Evolutionary conservation across 2,113 vertebrate species (phyloP).

Genomic region (Osmerus mordax): DNA sequence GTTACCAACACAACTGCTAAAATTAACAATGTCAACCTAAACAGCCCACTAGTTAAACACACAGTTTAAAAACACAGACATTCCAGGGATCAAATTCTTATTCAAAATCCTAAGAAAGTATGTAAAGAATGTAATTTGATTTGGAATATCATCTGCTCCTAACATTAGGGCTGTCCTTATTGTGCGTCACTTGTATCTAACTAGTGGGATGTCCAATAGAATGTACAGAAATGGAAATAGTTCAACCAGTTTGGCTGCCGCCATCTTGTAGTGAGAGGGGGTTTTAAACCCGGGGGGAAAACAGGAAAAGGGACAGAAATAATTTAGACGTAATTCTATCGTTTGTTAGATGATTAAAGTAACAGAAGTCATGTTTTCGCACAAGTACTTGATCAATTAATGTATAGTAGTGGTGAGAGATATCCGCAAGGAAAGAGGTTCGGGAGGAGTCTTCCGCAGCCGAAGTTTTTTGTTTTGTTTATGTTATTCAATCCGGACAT

Average conservation of each 20-base stretch:
- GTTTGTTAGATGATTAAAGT: neutral
- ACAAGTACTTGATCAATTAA: slow-evolving; percentile 8
- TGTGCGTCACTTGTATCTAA: slow-evolving; percentile 44
- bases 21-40: neutral
- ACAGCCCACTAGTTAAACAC: no score
- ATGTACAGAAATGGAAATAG: slow-evolving; percentile 4
- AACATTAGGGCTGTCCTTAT: slow-evolving; percentile 41
- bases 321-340: neutral
- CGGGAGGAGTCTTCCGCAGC: slow-evolving; percentile 26
- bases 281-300: slow-evolving; percentile 54
- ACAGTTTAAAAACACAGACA: no score
- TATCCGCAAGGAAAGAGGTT: slow-evolving; percentile 31
- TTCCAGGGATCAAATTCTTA: no score
- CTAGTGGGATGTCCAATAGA: slow-evolving; percentile 38
- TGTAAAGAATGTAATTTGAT: neutral
- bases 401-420: slow-evolving; percentile 7
- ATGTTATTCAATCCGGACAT: slow-evolving; percentile 67
- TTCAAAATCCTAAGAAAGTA: no score
- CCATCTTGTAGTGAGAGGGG: slow-evolving; percentile 69
- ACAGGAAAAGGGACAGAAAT: slow-evolving; percentile 11
- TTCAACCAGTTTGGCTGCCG: slow-evolving; percentile 36
- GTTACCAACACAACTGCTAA: neutral
- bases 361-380: slow-evolving; percentile 10
- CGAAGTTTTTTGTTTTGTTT: slow-evolving; percentile 64
- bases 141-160: neutral